Percentiles rank a stretch among this genome's conserved stretches.
phyloP scores from a whole-genome alignment of 53 echinoderm and acorn worm genomes.

The Patiria pectinifera region DNA sequence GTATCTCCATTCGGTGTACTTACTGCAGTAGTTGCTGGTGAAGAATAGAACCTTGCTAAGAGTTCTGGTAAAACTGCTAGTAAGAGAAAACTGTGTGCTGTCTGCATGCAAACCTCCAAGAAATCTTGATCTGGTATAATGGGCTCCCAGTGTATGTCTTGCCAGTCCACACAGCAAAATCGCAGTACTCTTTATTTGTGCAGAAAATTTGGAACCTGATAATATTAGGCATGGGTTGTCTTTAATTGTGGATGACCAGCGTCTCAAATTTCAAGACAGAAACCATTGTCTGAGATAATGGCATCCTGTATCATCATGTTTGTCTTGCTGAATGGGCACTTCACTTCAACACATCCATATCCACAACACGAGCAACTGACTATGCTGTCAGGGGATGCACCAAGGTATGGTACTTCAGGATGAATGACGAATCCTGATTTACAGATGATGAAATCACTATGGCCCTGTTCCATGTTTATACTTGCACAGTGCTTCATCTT shows the following conservation, averaged over 20 bases:
- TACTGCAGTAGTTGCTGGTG: background rate
- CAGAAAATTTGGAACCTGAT: conserved; percentile 50
- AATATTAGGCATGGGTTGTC: conserved; percentile 52
- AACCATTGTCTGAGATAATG: conserved; percentile 6
- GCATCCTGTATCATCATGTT: conserved; percentile 1
- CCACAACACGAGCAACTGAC: conserved; percentile 54
- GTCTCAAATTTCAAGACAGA: conserved; percentile 36
- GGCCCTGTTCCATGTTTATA: conserved; percentile 42
- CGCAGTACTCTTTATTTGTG: conserved; percentile 36
- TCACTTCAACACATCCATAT: conserved; percentile 58
- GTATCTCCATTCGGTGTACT: background rate
- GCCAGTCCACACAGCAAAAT: conserved; percentile 71
- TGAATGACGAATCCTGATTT: conserved; percentile 42
- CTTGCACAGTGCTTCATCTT: conserved; percentile 20
- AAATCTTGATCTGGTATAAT: conserved; percentile 44
- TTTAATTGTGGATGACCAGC: conserved; percentile 19
- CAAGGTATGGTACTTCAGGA: conserved; percentile 36
- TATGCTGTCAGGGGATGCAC: conserved; percentile 61
- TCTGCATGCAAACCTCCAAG: background rate
- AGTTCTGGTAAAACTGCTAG: background rate
- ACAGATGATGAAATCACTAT: conserved; percentile 35
- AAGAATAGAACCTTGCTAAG: background rate
- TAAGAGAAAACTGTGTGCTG: background rate
- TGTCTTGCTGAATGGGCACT: conserved; percentile 59
- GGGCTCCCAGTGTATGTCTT: conserved; percentile 47